Conservation (phyloP, 1,140 invertebrate species). For the Contarinia nasturtii region DNA sequence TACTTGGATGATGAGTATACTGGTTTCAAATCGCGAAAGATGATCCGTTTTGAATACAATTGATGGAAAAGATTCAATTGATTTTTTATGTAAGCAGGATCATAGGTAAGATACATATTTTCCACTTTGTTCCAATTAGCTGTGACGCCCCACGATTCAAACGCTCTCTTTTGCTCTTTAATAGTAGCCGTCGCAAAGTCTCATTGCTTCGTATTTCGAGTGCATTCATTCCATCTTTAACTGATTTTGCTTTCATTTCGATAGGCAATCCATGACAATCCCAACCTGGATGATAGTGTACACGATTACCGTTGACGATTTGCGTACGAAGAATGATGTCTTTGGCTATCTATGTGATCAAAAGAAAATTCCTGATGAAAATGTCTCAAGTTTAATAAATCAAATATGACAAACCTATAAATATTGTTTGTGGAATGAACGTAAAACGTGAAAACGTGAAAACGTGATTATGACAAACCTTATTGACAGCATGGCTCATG, state of each 20-base stretch:
- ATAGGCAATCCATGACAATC: conserved; percentile 99
- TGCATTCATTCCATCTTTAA: conserved; percentile 25
- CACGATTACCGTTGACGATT: conserved; percentile 53
- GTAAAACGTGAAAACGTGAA: conserved; percentile 4
- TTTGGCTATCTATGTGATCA: conserved; percentile 95
- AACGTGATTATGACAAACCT: conserved; percentile 46
- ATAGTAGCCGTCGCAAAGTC: conserved; percentile 62
- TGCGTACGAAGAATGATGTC: conserved; percentile 77
- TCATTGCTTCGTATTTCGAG: conserved; percentile 46
- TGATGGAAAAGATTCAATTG: conserved; percentile 65
- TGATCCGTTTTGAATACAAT: conserved; percentile 61
- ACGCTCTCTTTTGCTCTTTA: conserved; percentile 51
- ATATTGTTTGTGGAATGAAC: too few relatives aligned
- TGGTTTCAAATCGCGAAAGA: conserved; percentile 81
- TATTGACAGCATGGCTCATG: conserved; percentile 97
- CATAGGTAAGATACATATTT: conserved; percentile 60
- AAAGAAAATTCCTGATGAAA: too few relatives aligned
- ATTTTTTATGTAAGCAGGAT: conserved; percentile 56
- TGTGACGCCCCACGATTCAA: conserved; percentile 80
- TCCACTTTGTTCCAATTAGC: conserved; percentile 62
- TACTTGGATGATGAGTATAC: conserved; percentile 84
- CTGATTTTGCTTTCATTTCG: conserved; percentile 65
- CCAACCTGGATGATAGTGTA: conserved; percentile 90
- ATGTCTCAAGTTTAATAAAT: too few relatives aligned
- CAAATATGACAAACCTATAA: too few relatives aligned